Conservation (phyloP, 2,888 invertebrate species). For the Leistus spinibarbis region DNA sequence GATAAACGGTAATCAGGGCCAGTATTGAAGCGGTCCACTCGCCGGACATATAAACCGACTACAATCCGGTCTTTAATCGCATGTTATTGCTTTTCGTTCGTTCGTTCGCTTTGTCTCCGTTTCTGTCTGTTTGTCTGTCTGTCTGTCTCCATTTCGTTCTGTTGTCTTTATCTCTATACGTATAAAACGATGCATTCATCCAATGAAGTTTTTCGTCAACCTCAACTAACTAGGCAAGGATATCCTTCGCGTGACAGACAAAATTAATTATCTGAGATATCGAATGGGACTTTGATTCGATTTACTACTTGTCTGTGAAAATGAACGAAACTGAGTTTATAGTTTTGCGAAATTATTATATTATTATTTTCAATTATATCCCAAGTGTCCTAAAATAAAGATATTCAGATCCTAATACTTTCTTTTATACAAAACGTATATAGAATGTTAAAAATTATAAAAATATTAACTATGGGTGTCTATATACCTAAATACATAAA, state of each 20-base stretch:
- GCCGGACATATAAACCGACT: slow-evolving; percentile 22
- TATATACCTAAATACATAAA: too few species aligned
- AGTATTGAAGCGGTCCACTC: not conserved
- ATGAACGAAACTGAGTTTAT: too few species aligned
- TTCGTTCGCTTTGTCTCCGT: slow-evolving; percentile 7
- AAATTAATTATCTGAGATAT: not conserved
- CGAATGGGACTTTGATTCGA: not conserved
- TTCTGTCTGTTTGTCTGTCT: not conserved
- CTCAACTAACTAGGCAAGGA: not conserved
- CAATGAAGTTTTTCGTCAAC: not conserved
- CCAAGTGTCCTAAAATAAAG: too few species aligned
- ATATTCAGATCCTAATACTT: too few species aligned
- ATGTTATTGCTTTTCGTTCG: slow-evolving; percentile 20
- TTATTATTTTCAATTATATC: too few species aligned
- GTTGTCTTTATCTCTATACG: not conserved
- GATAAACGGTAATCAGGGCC: not conserved
- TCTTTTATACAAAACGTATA: too few species aligned
- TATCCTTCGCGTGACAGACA: not conserved
- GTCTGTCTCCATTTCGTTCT: not conserved
- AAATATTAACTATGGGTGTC: too few species aligned
- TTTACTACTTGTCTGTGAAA: not conserved
- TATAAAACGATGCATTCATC: not conserved
- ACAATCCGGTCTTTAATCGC: slow-evolving; percentile 31
- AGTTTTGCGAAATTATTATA: too few species aligned
- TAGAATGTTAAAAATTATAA: too few species aligned